A percentile compares a stretch with the other conserved stretches of the same genome.
Evolutionary conservation across 2,113 vertebrate genomes (phyloP).

Genomic region (Pelusios castaneus): DNA sequence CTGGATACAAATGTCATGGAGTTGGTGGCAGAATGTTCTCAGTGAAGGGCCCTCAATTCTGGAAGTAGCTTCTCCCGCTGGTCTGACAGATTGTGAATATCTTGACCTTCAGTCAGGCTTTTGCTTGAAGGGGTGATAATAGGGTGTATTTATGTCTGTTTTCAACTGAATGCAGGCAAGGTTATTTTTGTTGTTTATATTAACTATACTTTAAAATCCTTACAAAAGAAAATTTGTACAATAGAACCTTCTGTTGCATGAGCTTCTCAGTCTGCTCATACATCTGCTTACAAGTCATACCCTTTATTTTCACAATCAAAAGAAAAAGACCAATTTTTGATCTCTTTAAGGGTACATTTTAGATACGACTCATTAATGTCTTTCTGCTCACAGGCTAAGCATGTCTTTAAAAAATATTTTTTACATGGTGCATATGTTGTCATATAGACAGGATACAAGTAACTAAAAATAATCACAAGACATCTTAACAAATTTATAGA

Average conservation of each 20-base stretch:
- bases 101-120: background rate
- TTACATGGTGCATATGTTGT: background rate
- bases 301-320: constrained; percentile 4
- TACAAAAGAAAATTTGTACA: constrained; percentile 5
- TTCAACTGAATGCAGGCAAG: background rate
- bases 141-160: background rate
- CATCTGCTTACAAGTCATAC: constrained; percentile 1
- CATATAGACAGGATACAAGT: background rate
- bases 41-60: constrained; percentile 4
- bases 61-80: constrained; percentile 63
- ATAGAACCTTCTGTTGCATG: constrained; percentile 36
- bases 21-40: background rate
- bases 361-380: background rate
- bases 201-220: constrained; percentile 54
- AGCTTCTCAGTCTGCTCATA: constrained; percentile 10
- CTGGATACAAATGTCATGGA: background rate
- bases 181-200: constrained; percentile 7
- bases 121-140: background rate
- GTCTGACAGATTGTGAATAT: background rate
- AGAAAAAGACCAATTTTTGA: constrained; percentile 1
- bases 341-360: background rate
- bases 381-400: background rate
- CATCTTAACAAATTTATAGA: background rate
- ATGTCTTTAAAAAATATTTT: background rate
- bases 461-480: background rate